phyloP scores from a whole-genome alignment of 2,113 vertebrate species.

The Pseudonaja textilis region DNA sequence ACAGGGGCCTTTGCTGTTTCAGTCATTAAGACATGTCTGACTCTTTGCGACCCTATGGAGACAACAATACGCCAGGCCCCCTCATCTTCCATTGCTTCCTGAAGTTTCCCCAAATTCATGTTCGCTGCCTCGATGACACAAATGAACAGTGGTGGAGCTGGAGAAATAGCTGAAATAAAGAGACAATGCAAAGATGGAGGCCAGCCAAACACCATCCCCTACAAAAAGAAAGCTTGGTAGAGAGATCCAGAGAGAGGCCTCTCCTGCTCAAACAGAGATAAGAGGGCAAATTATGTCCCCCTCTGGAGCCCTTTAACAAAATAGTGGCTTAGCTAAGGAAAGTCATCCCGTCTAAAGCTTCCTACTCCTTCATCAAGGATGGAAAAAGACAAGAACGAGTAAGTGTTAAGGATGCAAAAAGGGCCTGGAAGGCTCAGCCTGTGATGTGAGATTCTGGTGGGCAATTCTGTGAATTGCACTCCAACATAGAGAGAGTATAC shows the following conservation, averaged over 20 bases:
- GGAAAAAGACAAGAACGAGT: background rate
- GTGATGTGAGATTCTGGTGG: background rate
- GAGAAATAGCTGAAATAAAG: background rate
- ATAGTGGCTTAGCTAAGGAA: background rate
- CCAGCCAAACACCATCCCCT: background rate
- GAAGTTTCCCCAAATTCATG: background rate
- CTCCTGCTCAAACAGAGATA: background rate
- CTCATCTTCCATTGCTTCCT: background rate
- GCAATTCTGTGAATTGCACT: background rate
- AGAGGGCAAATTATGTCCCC: background rate
- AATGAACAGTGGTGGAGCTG: background rate
- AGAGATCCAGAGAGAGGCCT: background rate
- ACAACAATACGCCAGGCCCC: background rate
- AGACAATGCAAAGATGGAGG: background rate
- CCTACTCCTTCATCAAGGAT: background rate
- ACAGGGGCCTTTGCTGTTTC: background rate
- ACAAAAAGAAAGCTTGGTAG: background rate
- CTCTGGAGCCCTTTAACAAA: background rate
- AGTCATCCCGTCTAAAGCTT: background rate
- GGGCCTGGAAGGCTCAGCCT: background rate
- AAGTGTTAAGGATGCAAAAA: background rate
- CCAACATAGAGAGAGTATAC: background rate
- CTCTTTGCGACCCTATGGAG: background rate
- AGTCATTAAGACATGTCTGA: background rate
- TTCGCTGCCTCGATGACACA: background rate